A percentile compares a stretch with the other conserved stretches of the same genome.
phyloP scores from a whole-genome alignment of 2,888 invertebrate genomes.

The Drosophila greeni region DNA sequence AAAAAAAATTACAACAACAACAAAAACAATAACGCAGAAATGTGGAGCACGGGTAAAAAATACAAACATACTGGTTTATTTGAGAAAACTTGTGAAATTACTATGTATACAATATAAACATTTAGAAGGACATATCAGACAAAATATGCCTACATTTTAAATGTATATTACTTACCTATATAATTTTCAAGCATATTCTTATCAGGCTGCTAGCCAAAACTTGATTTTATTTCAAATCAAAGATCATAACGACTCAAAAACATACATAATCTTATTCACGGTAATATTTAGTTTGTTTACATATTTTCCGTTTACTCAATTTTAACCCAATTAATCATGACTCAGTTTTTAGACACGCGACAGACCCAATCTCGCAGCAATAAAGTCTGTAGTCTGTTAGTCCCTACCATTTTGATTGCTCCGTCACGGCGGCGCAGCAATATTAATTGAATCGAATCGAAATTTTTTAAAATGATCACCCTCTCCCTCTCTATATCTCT shows the following conservation, averaged over 20 bases:
- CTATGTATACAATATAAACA: too few species aligned
- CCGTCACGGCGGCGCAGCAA: constrained; percentile 19
- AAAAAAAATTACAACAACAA: too few species aligned
- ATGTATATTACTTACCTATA: not conserved
- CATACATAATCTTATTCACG: not conserved
- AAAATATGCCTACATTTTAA: not conserved
- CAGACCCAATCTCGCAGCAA: not conserved
- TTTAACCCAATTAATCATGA: constrained; percentile 18
- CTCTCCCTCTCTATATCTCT: not conserved
- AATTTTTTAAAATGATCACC: not conserved
- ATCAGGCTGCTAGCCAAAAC: not conserved
- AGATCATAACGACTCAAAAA: not conserved
- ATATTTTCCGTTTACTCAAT: not conserved
- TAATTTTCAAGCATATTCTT: not conserved
- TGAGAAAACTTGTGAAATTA: too few species aligned
- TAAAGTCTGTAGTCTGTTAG: not conserved
- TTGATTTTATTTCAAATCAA: not conserved
- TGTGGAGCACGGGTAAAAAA: too few species aligned
- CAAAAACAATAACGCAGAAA: too few species aligned
- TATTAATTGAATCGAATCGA: not conserved
- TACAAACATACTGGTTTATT: not conserved
- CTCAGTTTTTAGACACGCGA: constrained; percentile 5
- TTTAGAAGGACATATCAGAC: not conserved
- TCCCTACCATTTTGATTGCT: not conserved
- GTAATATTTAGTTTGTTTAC: constrained; percentile 7